phyloP scores from a whole-genome alignment of 2,888 invertebrate species.

The Abrostola triplasia region DNA sequence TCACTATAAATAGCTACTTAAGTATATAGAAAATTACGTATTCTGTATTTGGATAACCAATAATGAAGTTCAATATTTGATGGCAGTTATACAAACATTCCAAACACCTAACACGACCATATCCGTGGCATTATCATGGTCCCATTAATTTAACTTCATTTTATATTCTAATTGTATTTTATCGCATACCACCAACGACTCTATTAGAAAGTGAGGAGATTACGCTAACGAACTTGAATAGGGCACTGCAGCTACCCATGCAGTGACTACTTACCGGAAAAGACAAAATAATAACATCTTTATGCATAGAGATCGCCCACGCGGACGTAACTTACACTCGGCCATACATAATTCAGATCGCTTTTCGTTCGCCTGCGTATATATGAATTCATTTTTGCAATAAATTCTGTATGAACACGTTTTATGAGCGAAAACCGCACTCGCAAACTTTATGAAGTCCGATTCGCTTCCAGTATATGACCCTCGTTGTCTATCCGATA shows the following conservation, averaged over 20 bases:
- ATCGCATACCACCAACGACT: slow-evolving; percentile 65
- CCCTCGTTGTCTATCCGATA: slow-evolving; percentile 36
- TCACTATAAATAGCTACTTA: no score
- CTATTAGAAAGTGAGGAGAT: slow-evolving; percentile 77
- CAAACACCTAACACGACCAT: slow-evolving; percentile 35
- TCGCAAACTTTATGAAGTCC: slow-evolving; percentile 50
- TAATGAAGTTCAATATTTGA: no score
- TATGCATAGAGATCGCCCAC: slow-evolving; percentile 76
- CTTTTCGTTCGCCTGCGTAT: slow-evolving; percentile 67
- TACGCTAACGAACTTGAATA: slow-evolving; percentile 75
- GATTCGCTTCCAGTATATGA: slow-evolving; percentile 29
- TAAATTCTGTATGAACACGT: slow-evolving; percentile 64
- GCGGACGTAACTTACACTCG: slow-evolving; percentile 69
- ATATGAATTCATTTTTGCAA: slow-evolving; percentile 75
- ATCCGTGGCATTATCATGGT: slow-evolving; percentile 50
- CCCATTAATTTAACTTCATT: slow-evolving; percentile 57
- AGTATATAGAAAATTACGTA: no score
- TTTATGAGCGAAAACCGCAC: slow-evolving; percentile 61
- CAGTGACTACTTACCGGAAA: slow-evolving; percentile 63
- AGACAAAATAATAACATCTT: slow-evolving; percentile 74
- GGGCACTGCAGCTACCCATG: slow-evolving; percentile 55
- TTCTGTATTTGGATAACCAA: no score
- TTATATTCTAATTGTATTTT: slow-evolving; percentile 68
- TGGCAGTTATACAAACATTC: slow-evolving; percentile 39
- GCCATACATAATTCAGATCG: slow-evolving; percentile 76